phyloP scores from a whole-genome alignment of 2,797 vertebrate species.

The Mus minutoides region DNA sequence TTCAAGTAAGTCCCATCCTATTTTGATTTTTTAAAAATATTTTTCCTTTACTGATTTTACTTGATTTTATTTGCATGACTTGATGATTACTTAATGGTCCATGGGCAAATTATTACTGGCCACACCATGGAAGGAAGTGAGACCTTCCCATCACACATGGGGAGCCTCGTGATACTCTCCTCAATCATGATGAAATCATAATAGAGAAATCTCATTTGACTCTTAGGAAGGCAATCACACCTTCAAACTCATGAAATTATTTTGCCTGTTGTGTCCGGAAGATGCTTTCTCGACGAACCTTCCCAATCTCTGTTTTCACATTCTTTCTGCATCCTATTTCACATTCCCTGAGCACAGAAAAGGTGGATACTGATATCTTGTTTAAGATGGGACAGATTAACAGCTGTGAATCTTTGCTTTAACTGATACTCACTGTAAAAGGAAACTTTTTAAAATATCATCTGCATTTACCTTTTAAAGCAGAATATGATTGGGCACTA shows the following conservation, averaged over 20 bases:
- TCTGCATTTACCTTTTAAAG: no score
- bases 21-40: neutral
- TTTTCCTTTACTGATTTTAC: neutral
- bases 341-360: neutral
- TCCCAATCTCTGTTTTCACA: neutral
- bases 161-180: neutral
- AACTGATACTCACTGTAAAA: neutral
- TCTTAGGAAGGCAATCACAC: neutral
- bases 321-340: neutral
- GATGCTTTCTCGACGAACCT: neutral
- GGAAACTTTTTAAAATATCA: neutral
- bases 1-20: neutral
- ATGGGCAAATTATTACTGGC: neutral
- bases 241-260: neutral
- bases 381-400: neutral
- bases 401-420: neutral
- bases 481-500: no score
- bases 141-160: neutral
- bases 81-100: neutral
- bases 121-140: neutral
- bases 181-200: neutral
- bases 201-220: neutral
- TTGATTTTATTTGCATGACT: neutral
- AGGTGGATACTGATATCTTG: neutral
- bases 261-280: neutral